phyloP scores from a whole-genome alignment of 1,140 invertebrate species.

The Leucophenga varia region DNA sequence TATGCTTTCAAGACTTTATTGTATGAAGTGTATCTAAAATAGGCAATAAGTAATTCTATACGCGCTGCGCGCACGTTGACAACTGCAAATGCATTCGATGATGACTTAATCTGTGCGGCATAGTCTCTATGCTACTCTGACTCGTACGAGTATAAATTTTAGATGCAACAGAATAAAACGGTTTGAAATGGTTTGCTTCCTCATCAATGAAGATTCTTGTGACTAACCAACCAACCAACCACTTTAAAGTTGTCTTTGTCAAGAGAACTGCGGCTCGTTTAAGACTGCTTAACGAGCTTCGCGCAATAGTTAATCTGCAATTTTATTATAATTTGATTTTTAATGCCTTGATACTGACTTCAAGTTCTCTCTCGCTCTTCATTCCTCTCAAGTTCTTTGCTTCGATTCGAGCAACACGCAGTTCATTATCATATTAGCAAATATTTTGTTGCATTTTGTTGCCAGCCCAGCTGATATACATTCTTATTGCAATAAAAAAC shows the following conservation, averaged over 20 bases:
- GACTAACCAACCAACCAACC: background rate
- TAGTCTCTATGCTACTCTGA: slow-evolving; percentile 17
- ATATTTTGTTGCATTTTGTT: too few species aligned
- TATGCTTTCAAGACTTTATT: too few species aligned
- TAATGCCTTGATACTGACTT: slow-evolving; percentile 53
- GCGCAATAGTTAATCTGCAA: slow-evolving; percentile 50
- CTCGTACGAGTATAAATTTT: slow-evolving; percentile 1
- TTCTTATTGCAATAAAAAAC: slow-evolving; percentile 42
- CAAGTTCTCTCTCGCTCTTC: too few species aligned
- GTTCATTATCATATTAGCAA: background rate
- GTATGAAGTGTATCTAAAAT: too few species aligned
- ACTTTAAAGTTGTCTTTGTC: background rate
- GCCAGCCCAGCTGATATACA: slow-evolving; percentile 38
- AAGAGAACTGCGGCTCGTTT: background rate
- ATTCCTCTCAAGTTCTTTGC: too few species aligned
- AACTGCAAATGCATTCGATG: slow-evolving; percentile 53
- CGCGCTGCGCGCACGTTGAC: too few species aligned
- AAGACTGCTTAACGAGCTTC: background rate
- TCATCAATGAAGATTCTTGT: background rate
- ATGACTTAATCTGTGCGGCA: slow-evolving; percentile 50
- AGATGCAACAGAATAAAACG: slow-evolving; percentile 8
- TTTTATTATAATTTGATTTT: slow-evolving; percentile 56
- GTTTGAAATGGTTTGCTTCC: slow-evolving; percentile 5
- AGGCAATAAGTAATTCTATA: too few species aligned
- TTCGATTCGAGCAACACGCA: too few species aligned